Base-by-base conservation (phyloP, 2,888 invertebrate genomes). In the Leptothorax acervorum region DNA sequence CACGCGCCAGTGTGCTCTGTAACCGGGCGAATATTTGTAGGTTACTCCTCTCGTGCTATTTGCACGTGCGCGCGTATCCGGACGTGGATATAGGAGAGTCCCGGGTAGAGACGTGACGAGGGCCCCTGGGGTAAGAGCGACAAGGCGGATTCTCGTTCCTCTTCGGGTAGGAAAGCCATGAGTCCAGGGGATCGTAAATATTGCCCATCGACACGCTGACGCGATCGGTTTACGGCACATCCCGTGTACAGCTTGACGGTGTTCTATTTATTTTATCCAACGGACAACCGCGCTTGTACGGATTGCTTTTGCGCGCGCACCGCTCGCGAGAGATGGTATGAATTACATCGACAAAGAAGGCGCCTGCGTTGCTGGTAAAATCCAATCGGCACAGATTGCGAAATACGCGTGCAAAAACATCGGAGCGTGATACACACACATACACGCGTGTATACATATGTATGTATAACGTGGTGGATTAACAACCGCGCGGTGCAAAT, bases 1-100 rank as follows among this genome's bases (percentile, higher is more conserved):
- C 31, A 48, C 70, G 51, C 76, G 31, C 35, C 74, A 12, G 35
- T 75, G 65, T 75, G 48, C 75, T 6, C 5, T 35, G 6, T 42
- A 63, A 2, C 66, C 31, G 45, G 57, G 12, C 73, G 73, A 79
- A 79, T 79, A 79, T 79, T 73, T 73, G 79, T 79, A 57, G 73
- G 73, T 79, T 79, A 79, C 73, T 79, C 73, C 71, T 48, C 48
- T 73, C 48, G 73, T 60, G 73, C 60, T 78, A 78, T 78, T 79
- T 79, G 48, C 73, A 73, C 55, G 66, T 28, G 65, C 75, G 65
- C 79, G 79, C 71, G 71, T 57, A 55, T 45, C 35, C 79, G 70
- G 55, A 57, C 23, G 31, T 51, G 51, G 35, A 42, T 42, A 35
- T 35, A 63, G 51, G 35, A 74, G 60, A 60, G 48, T 31, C 42